Evolutionary conservation across 2,888 invertebrate genomes (phyloP).

Genomic region (Phrixothrix hirtus): DNA sequence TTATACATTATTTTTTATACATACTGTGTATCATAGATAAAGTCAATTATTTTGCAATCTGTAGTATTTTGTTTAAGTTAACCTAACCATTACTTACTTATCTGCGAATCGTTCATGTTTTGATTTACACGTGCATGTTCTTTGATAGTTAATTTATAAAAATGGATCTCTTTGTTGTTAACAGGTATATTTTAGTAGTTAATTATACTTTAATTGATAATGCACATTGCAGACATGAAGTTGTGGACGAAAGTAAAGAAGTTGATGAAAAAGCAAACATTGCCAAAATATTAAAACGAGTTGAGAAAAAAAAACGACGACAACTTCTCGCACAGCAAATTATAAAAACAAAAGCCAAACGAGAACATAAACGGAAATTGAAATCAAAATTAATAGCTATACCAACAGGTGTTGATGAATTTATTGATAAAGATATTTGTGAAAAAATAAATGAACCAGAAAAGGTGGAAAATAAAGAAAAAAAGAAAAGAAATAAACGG

Average conservation of each 20-base stretch:
- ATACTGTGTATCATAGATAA: not conserved
- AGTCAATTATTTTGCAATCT: not conserved
- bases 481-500: constrained; percentile 38
- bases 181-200: constrained; percentile 59
- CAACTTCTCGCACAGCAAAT: constrained; percentile 47
- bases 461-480: constrained; percentile 21
- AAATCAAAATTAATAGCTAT: constrained; percentile 34
- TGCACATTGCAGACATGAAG: constrained; percentile 55
- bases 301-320: constrained; percentile 61
- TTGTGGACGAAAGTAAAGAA: constrained; percentile 47
- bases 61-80: not conserved
- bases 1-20: too few relatives aligned
- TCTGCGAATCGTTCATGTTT: not conserved
- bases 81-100: not conserved
- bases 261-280: constrained; percentile 62
- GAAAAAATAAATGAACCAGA: constrained; percentile 3
- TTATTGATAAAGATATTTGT: constrained; percentile 33
- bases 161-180: constrained; percentile 74
- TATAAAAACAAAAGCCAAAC: constrained; percentile 38
- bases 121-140: not conserved
- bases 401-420: constrained; percentile 40
- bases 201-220: not conserved
- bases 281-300: constrained; percentile 63
- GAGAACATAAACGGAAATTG: constrained; percentile 29
- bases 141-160: not conserved